A percentile compares a stretch with the other conserved stretches of the same genome.
Evolutionary conservation across 2,888 invertebrate species (phyloP).

Genomic region (Helicoverpa assulta): DNA sequence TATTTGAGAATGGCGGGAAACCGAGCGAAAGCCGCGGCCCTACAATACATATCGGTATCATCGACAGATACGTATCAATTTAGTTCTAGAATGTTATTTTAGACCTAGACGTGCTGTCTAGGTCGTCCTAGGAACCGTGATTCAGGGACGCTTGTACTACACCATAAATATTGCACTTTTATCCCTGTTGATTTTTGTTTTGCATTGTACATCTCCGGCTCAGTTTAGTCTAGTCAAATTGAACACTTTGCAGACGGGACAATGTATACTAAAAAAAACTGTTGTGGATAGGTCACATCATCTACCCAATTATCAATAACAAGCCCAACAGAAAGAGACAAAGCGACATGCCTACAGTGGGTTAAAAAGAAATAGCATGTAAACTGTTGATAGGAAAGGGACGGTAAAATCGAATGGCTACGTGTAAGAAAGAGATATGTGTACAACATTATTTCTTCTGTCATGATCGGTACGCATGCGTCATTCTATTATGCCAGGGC

Average conservation of each 20-base stretch:
- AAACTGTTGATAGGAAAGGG: slow-evolving; percentile 77
- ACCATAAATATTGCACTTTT: slow-evolving; percentile 39
- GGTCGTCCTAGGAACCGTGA: slow-evolving; percentile 65
- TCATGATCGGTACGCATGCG: slow-evolving; percentile 88
- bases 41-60: slow-evolving; percentile 36
- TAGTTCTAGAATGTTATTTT: slow-evolving; percentile 70
- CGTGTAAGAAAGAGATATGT: slow-evolving; percentile 72
- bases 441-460: slow-evolving; percentile 75
- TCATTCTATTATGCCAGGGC: slow-evolving; percentile 78
- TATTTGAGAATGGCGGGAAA: slow-evolving; percentile 82
- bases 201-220: slow-evolving; percentile 42
- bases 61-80: slow-evolving; percentile 52
- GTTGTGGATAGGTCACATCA: slow-evolving; percentile 59
- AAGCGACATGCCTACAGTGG: slow-evolving; percentile 27
- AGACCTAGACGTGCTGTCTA: slow-evolving; percentile 76
- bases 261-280: slow-evolving; percentile 64
- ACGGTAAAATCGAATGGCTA: slow-evolving; percentile 30
- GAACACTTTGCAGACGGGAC: slow-evolving; percentile 46
- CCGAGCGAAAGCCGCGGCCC: slow-evolving; percentile 66
- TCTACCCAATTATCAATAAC: slow-evolving; percentile 77
- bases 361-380: slow-evolving; percentile 67
- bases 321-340: slow-evolving; percentile 72
- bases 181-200: slow-evolving; percentile 7
- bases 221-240: not conserved
- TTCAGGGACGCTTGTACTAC: slow-evolving; percentile 66